Conservation (phyloP, 2,797 vertebrate genomes). For the Xyrichtys novacula region DNA sequence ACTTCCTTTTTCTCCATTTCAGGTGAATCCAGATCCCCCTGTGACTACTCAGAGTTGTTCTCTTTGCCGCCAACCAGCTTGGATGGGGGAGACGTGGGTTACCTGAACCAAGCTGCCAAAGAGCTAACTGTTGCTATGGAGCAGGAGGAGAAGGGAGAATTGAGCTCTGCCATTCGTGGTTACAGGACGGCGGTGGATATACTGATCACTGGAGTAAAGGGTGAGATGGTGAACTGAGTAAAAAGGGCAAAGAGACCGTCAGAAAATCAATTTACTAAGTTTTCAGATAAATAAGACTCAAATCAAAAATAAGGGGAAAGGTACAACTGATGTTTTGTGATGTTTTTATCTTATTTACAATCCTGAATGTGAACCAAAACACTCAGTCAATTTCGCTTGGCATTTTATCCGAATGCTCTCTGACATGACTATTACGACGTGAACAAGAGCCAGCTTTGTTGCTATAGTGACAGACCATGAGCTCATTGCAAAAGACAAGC, state of each 20-base stretch:
- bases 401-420: slow-evolving; percentile 9
- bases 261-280: too few species aligned
- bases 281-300: too few species aligned
- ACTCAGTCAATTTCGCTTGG: neutral
- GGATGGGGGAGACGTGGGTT: slow-evolving; percentile 70
- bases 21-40: slow-evolving; percentile 66
- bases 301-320: neutral
- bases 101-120: slow-evolving; percentile 83
- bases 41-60: slow-evolving; percentile 77
- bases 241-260: neutral
- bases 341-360: neutral
- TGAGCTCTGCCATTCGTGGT: slow-evolving; percentile 83
- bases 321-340: neutral
- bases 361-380: neutral
- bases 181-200: slow-evolving; percentile 89
- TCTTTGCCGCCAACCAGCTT: slow-evolving; percentile 68
- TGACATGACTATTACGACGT: slow-evolving; percentile 5
- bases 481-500: neutral
- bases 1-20: slow-evolving; percentile 19
- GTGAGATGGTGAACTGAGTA: slow-evolving; percentile 66
- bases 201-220: slow-evolving; percentile 88
- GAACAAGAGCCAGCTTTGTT: slow-evolving; percentile 17
- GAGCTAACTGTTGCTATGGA: slow-evolving; percentile 86
- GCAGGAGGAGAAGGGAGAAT: slow-evolving; percentile 85
- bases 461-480: slow-evolving; percentile 20